Conservation (phyloP, 2,888 invertebrate species). For the Drosophila helvetica region DNA sequence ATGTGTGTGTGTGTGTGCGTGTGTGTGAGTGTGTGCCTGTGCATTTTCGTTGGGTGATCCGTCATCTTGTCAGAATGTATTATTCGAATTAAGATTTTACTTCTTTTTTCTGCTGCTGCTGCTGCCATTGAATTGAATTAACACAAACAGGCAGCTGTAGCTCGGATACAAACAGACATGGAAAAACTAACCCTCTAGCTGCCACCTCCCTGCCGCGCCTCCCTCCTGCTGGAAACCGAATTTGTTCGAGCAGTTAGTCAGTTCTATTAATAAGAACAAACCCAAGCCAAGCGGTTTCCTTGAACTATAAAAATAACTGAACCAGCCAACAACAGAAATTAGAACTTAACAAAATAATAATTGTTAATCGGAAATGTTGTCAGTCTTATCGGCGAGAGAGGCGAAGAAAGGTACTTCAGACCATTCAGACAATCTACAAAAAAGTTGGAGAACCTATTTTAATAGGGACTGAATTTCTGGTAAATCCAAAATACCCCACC, state of each 20-base stretch:
- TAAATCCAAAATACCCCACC: too few species aligned
- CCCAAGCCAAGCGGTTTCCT: slow-evolving; percentile 11
- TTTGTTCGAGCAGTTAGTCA: slow-evolving; percentile 21
- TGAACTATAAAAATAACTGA: slow-evolving; percentile 34
- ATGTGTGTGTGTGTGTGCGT: slow-evolving; percentile 33
- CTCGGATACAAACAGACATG: slow-evolving; percentile 19
- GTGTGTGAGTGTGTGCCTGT: slow-evolving; percentile 57
- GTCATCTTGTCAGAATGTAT: slow-evolving; percentile 85
- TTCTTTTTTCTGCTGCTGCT: slow-evolving; percentile 67
- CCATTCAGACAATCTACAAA: slow-evolving; percentile 27
- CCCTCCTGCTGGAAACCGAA: slow-evolving; percentile 2
- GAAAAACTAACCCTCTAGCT: slow-evolving; percentile 35
- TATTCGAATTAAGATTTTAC: slow-evolving; percentile 84
- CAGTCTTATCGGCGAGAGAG: slow-evolving; percentile 21
- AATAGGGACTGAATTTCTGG: not conserved
- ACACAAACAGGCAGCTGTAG: slow-evolving; percentile 54
- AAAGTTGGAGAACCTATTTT: not conserved
- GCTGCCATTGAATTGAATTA: slow-evolving; percentile 76
- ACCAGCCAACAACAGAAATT: slow-evolving; percentile 7
- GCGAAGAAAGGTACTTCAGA: slow-evolving; percentile 23
- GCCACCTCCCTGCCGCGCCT: not conserved
- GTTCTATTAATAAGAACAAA: slow-evolving; percentile 30
- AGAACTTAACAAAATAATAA: not conserved
- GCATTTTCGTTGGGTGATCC: slow-evolving; percentile 84
- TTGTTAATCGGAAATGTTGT: slow-evolving; percentile 30